A percentile compares a stretch with the other conserved stretches of the same genome.
Conservation (phyloP, 1,140 invertebrate genomes). For the Coenobita brevimanus region DNA sequence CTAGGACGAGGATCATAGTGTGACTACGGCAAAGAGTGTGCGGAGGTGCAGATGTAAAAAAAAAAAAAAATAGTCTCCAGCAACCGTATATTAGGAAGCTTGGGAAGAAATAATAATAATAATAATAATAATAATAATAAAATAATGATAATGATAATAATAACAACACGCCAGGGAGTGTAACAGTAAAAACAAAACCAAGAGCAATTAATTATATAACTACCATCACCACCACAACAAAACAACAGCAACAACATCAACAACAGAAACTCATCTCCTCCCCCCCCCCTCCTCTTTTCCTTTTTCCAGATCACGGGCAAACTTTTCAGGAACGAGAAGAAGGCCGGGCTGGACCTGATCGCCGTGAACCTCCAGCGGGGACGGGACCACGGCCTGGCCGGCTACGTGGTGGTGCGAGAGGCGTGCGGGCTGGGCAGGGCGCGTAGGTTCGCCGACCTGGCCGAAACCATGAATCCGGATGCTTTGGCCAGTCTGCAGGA, state of each 20-base stretch:
- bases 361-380: conserved; percentile 20
- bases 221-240: neutral
- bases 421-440: conserved; percentile 1
- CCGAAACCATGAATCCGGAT: neutral
- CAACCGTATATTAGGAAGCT: no score
- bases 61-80: no score
- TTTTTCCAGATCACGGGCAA: neutral
- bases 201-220: no score
- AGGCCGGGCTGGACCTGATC: neutral
- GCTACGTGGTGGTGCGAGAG: neutral
- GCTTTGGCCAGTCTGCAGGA: neutral
- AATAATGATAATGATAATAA: no score
- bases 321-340: neutral
- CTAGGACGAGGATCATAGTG: no score
- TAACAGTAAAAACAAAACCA: no score
- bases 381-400: neutral
- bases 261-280: neutral
- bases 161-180: no score
- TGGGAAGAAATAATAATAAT: no score
- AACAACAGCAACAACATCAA: neutral
- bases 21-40: no score
- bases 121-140: no score
- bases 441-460: neutral
- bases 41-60: no score
- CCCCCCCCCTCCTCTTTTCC: neutral